Percentiles rank a stretch among this genome's conserved stretches.
Evolutionary conservation across 2,797 vertebrate species (phyloP).

Genomic region (Tragelaphus eurycerus): DNA sequence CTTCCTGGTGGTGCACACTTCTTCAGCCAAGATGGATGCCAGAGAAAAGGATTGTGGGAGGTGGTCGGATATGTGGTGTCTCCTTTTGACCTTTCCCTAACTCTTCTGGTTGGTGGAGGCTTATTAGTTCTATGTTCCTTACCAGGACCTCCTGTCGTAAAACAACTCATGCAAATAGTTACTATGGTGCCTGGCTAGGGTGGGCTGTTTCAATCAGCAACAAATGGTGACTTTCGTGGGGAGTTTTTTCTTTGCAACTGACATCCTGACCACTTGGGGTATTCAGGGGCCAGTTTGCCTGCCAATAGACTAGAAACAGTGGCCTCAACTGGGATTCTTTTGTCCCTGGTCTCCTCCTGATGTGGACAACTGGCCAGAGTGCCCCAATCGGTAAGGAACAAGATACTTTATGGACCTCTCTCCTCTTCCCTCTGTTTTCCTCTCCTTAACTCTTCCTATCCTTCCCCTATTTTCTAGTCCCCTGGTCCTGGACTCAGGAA

Average conservation of each 20-base stretch:
- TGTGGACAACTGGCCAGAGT: not conserved
- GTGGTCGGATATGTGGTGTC: not conserved
- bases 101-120: not conserved
- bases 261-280: not conserved
- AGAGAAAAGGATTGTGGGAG: not conserved
- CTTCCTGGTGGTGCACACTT: not conserved
- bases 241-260: not conserved
- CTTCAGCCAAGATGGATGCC: not conserved
- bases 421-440: not conserved
- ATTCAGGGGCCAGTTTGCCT: not conserved
- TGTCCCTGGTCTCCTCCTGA: not conserved
- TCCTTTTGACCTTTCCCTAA: not conserved
- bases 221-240: not conserved
- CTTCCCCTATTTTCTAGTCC: not conserved
- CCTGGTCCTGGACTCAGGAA: not conserved
- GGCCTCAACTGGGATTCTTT: not conserved
- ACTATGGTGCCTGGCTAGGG: not conserved
- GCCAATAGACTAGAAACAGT: not conserved
- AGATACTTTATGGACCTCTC: not conserved
- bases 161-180: not conserved
- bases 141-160: fast-evolving
- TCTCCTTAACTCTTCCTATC: not conserved
- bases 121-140: not conserved
- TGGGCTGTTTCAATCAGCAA: not conserved
- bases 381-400: not conserved